phyloP scores from a whole-genome alignment of 2,888 invertebrate genomes.

The Rhorus exstirpatorius region DNA sequence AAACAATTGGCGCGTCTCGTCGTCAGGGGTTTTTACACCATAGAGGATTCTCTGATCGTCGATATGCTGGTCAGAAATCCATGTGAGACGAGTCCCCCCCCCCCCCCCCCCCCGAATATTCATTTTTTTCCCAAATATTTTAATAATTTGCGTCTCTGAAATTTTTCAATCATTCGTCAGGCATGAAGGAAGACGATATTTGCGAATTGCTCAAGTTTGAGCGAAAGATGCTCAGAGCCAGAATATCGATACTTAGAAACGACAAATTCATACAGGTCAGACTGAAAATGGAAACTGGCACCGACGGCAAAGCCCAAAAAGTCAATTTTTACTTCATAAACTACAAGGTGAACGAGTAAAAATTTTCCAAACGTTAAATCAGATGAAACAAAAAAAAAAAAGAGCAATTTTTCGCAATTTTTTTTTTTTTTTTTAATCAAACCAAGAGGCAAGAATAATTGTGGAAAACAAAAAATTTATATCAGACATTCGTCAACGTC shows the following conservation, averaged over 20 bases:
- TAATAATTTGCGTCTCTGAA: not conserved
- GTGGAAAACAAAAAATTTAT: not conserved
- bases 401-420: not conserved
- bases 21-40: slow-evolving; percentile 96
- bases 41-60: slow-evolving; percentile 97
- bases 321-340: slow-evolving; percentile 99
- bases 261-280: slow-evolving; percentile 98
- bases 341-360: slow-evolving; percentile 90
- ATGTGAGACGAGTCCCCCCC: too few relatives aligned
- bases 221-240: slow-evolving; percentile 95
- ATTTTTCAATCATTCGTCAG: slow-evolving; percentile 81
- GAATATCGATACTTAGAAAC: slow-evolving; percentile 94
- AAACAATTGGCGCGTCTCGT: slow-evolving; percentile 97
- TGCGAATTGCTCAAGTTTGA: slow-evolving; percentile 97
- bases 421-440: too few relatives aligned
- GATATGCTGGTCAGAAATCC: slow-evolving; percentile 98
- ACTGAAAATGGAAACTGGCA: slow-evolving; percentile 97
- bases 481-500: slow-evolving; percentile 96
- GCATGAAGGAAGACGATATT: slow-evolving; percentile 96
- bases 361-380: too few relatives aligned
- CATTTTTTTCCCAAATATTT: too few relatives aligned
- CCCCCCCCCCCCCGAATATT: too few relatives aligned
- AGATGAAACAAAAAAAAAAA: not conserved
- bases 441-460: not conserved
- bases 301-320: slow-evolving; percentile 97